A percentile compares a stretch with the other conserved stretches of the same genome.
phyloP scores from a whole-genome alignment of 2,113 vertebrate genomes.

The Seriola rivoliana region DNA sequence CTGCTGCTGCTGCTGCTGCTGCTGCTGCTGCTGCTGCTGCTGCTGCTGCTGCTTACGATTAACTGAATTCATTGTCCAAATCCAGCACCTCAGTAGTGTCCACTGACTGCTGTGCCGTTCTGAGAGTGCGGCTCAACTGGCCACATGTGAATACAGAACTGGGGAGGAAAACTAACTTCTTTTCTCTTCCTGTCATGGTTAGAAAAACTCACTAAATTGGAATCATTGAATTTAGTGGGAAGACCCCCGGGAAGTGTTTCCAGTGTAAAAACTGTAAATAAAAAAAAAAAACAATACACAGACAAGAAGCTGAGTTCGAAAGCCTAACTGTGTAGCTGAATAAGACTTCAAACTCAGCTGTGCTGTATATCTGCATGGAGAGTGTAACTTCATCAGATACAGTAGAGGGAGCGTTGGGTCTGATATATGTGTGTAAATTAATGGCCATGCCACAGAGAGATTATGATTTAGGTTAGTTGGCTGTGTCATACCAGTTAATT shows the following conservation, averaged over 20 bases:
- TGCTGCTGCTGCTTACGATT: slow-evolving; percentile 20
- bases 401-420: background rate
- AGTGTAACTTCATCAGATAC: slow-evolving; percentile 16
- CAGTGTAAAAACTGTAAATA: background rate
- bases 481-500: slow-evolving; percentile 71
- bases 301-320: slow-evolving; percentile 3
- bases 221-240: slow-evolving; percentile 4
- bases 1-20: background rate
- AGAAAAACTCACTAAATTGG: slow-evolving; percentile 21
- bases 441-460: slow-evolving; percentile 40
- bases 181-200: background rate
- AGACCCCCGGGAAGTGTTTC: background rate
- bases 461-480: slow-evolving; percentile 73
- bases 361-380: background rate
- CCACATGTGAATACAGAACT: slow-evolving; percentile 32
- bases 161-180: background rate
- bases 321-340: background rate
- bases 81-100: slow-evolving; percentile 13
- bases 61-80: slow-evolving; percentile 46
- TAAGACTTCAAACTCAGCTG: background rate
- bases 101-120: slow-evolving; percentile 26
- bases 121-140: slow-evolving; percentile 24
- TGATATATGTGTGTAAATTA: slow-evolving; percentile 41
- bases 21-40: slow-evolving; percentile 1
- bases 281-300: slow-evolving; percentile 7